Percentiles rank a stretch among this genome's conserved stretches.
These are phyloP conservation scores for Oryzias woworae DNA, from an alignment of 2,113 vertebrate species.

Conservation along the genomic window DNA sequence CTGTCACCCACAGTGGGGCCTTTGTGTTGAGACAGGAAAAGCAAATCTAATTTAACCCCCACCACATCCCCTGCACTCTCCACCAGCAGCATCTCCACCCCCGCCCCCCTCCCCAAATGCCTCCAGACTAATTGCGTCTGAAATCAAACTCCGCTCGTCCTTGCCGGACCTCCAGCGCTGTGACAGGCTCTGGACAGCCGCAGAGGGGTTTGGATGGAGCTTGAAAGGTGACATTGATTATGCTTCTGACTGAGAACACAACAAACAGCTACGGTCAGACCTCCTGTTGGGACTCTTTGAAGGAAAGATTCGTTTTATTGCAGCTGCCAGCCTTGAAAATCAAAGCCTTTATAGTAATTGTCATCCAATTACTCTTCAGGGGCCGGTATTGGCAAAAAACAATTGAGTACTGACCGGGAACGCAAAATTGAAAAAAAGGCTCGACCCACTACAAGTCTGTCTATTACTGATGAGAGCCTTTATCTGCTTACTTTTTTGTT, in stretches of 20 bases:
- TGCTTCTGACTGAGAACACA: constrained; percentile 9
- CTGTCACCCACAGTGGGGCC: constrained; percentile 48
- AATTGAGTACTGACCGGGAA: too few species aligned
- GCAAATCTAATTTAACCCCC: constrained; percentile 61
- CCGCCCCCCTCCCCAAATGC: constrained; percentile 42
- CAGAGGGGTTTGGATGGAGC: constrained; percentile 23
- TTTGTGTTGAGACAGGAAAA: constrained; percentile 58
- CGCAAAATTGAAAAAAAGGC: too few species aligned
- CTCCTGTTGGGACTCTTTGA: too few species aligned
- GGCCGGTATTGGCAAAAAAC: too few species aligned
- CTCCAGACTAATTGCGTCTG: constrained; percentile 65
- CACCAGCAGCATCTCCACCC: constrained; percentile 14
- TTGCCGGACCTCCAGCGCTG: constrained; percentile 38
- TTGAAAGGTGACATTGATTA: constrained; percentile 9
- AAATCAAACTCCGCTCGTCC: constrained; percentile 60
- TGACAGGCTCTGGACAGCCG: constrained; percentile 14
- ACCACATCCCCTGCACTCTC: neutral
- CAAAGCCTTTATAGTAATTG: neutral
- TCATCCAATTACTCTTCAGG: neutral
- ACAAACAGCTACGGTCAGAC: too few species aligned
- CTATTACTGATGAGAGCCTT: too few species aligned
- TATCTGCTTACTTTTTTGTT: too few species aligned
- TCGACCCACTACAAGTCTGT: too few species aligned
- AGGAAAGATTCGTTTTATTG: too few species aligned
- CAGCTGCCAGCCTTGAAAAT: neutral